Conservation (phyloP, 2,113 vertebrate species). For the Phycodurus eques region DNA sequence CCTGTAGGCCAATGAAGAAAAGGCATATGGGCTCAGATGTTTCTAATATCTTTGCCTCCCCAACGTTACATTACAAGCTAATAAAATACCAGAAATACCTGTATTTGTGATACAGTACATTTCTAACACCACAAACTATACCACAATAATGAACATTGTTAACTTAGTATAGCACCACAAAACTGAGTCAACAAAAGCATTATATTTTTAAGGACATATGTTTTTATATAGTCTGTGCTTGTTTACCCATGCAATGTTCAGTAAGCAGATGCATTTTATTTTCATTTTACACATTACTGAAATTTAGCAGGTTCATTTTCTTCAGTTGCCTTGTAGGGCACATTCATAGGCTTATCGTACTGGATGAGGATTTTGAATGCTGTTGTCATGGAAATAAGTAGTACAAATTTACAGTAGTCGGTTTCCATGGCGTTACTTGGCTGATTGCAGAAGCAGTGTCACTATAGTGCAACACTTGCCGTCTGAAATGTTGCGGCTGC, state of each 20-base stretch:
- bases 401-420: conserved; percentile 36
- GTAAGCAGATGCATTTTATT: no score
- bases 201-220: background rate
- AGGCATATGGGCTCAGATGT: no score
- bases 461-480: conserved; percentile 47
- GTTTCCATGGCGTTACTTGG: conserved; percentile 67
- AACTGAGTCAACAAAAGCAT: no score
- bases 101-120: no score
- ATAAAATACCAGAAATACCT: no score
- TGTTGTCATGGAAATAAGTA: conserved; percentile 57
- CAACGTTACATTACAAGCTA: no score
- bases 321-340: conserved; percentile 14
- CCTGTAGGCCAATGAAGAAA: no score
- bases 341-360: conserved; percentile 42
- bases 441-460: conserved; percentile 47
- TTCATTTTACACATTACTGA: background rate
- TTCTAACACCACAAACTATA: no score
- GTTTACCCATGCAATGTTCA: background rate
- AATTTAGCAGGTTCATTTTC: conserved; percentile 12
- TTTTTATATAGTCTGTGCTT: background rate
- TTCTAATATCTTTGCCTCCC: no score
- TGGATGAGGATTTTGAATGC: conserved; percentile 48
- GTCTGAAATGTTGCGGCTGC: conserved; percentile 57
- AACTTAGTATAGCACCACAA: no score
- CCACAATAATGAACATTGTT: no score